Percentiles rank a stretch among this genome's conserved stretches.
phyloP scores from a whole-genome alignment of 2,797 vertebrate genomes.

The Enteromius trimaculatus region DNA sequence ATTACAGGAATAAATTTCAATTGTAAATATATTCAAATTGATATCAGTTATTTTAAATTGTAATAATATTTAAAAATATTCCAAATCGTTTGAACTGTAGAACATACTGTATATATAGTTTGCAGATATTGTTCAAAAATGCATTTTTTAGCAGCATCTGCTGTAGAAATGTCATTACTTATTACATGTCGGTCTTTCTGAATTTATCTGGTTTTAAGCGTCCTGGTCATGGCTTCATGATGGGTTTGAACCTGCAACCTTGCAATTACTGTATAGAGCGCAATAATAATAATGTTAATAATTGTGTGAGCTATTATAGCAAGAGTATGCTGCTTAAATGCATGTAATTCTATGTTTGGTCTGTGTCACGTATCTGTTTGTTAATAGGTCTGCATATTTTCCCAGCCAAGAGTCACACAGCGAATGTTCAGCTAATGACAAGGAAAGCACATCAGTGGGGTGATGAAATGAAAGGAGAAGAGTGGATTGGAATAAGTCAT shows the following conservation, averaged over 20 bases:
- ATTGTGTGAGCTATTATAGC: neutral
- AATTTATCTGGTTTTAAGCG: neutral
- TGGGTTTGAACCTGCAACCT: constrained; percentile 4
- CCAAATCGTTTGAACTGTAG: neutral
- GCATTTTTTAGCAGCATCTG: neutral
- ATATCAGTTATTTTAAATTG: neutral
- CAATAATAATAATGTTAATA: neutral
- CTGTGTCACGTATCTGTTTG: neutral
- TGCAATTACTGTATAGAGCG: neutral
- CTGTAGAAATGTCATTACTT: neutral
- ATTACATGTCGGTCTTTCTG: neutral
- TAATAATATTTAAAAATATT: neutral
- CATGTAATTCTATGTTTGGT: constrained; percentile 3
- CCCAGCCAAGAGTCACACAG: constrained; percentile 25
- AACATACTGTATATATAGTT: neutral
- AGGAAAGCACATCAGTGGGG: constrained; percentile 28
- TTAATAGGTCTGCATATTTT: constrained; percentile 17
- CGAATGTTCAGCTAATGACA: constrained; percentile 36
- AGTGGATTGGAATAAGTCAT: constrained; percentile 26
- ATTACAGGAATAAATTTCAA: neutral
- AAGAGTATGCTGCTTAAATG: neutral
- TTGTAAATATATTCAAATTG: neutral
- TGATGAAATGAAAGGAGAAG: constrained; percentile 38
- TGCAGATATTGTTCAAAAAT: neutral
- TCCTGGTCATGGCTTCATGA: neutral